A percentile compares a stretch with the other conserved stretches of the same genome.
Conservation (phyloP, 2,797 vertebrate genomes). For the Tenualosa thibaudeaui region DNA sequence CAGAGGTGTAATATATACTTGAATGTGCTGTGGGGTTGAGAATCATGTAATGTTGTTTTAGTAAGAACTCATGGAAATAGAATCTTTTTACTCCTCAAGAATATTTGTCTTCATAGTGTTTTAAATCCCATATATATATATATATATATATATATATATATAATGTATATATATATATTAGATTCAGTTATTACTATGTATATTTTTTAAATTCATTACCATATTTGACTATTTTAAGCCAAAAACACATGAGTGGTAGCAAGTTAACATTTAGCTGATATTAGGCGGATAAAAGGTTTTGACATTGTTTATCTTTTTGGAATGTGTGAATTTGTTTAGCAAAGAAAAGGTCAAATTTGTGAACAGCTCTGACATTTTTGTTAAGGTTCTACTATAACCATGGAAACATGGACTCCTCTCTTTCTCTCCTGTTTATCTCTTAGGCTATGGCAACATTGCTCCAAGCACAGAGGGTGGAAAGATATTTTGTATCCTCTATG, state of each 20-base stretch:
- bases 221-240: not conserved
- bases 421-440: not conserved
- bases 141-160: no score
- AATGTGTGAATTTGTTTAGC: not conserved
- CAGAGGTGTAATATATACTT: not conserved
- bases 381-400: not conserved
- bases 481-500: constrained; percentile 96
- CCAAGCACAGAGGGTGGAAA: constrained; percentile 93
- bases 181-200: not conserved
- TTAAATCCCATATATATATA: no score
- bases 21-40: not conserved
- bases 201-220: not conserved
- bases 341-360: not conserved
- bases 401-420: not conserved
- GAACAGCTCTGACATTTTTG: not conserved
- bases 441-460: constrained; percentile 74
- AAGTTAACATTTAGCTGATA: not conserved
- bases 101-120: not conserved
- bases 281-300: not conserved
- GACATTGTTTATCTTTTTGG: not conserved
- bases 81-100: not conserved
- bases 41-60: not conserved
- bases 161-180: no score
- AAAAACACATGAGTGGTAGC: not conserved
- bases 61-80: not conserved